Evolutionary conservation across 35 echinoderm and acorn worm species (phyloP).

Genomic region (Patiria miniata): DNA sequence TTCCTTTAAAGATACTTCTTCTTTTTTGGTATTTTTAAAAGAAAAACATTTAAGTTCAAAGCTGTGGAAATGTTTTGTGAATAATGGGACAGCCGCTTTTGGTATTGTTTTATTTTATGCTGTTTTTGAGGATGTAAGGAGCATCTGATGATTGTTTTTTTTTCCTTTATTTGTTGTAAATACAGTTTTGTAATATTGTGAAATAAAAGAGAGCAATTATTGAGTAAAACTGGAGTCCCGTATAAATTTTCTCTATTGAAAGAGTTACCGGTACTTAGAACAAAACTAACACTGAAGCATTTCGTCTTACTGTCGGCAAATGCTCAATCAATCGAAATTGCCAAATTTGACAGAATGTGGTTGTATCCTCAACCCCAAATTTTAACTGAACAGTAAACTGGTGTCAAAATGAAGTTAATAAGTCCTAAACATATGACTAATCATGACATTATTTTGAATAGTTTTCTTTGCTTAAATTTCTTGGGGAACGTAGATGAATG

Average conservation of each 20-base stretch:
- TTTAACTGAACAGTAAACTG: no score
- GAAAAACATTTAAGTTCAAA: no score
- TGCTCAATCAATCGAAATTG: neutral
- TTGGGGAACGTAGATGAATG: no score
- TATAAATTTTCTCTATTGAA: neutral
- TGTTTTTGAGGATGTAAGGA: neutral
- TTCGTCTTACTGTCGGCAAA: neutral
- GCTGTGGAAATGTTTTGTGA: neutral
- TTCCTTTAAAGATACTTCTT: no score
- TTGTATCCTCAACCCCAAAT: neutral
- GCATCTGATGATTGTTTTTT: neutral
- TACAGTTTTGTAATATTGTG: constrained; percentile 30
- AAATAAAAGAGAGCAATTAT: constrained; percentile 25
- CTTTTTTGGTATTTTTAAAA: no score
- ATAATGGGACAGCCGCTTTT: neutral
- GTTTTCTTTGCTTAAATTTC: no score
- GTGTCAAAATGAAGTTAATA: no score
- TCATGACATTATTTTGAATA: no score
- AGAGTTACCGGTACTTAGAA: no score
- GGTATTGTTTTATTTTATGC: neutral
- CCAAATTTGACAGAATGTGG: neutral
- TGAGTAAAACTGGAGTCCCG: neutral
- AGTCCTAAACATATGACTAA: no score
- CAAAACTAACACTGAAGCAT: neutral
- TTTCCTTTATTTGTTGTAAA: neutral